These are phyloP conservation scores for Heliconius eleuchia DNA, from an alignment of 1,140 invertebrate species.

Conservation along the genomic window DNA sequence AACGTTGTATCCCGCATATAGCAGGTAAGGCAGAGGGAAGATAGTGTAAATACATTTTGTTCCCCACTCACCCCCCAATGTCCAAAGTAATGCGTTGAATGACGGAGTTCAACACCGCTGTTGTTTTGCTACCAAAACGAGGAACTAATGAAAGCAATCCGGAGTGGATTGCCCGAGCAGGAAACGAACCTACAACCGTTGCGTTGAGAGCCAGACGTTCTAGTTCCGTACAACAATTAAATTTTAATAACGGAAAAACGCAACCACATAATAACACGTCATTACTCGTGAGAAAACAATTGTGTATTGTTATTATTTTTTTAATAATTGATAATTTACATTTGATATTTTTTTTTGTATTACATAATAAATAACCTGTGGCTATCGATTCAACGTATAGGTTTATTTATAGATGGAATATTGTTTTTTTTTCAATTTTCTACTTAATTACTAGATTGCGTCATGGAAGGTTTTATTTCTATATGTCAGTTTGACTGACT, in stretches of 20 bases:
- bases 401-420: not conserved
- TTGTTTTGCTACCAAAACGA: too few species aligned
- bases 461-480: too few species aligned
- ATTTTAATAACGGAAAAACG: constrained; percentile 10
- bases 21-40: too few species aligned
- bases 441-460: not conserved
- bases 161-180: too few species aligned
- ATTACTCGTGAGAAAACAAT: constrained; percentile 2
- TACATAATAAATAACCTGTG: not conserved
- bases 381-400: not conserved
- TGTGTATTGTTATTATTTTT: constrained; percentile 6
- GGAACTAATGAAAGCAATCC: not conserved
- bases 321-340: not conserved
- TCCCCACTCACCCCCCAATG: not conserved
- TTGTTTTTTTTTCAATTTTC: not conserved
- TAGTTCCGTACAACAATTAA: not conserved
- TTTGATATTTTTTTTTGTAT: not conserved
- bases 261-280: not conserved
- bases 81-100: too few species aligned
- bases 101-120: too few species aligned
- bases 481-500: too few species aligned
- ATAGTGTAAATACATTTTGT: not conserved
- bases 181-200: too few species aligned
- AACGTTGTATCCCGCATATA: too few species aligned
- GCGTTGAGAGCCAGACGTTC: not conserved